Conservation (phyloP, 2,797 vertebrate species). For the Emys orbicularis region DNA sequence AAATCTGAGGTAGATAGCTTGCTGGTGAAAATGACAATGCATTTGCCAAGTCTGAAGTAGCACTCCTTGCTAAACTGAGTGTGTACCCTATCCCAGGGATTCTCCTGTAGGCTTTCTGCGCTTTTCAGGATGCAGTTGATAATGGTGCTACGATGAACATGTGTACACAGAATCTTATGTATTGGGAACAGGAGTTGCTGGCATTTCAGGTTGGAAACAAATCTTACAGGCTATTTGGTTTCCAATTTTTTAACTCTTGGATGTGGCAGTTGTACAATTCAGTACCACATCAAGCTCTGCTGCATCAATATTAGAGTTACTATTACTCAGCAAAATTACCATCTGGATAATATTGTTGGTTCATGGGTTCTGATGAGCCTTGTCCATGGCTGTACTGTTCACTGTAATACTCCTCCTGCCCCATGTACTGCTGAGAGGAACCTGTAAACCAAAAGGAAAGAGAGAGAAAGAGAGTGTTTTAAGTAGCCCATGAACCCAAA, state of each 20-base stretch:
- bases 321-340: conserved; percentile 84
- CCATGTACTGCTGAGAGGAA: conserved; percentile 93
- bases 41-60: neutral
- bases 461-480: conserved; percentile 30
- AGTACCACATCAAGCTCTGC: neutral
- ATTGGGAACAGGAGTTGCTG: neutral
- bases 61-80: neutral
- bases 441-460: conserved; percentile 84
- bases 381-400: conserved; percentile 95
- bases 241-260: neutral
- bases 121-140: neutral
- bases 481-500: neutral
- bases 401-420: conserved; percentile 95
- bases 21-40: neutral
- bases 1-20: neutral
- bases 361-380: conserved; percentile 91
- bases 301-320: neutral
- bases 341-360: conserved; percentile 95
- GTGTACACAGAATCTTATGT: neutral
- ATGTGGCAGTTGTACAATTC: neutral
- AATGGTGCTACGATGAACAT: neutral
- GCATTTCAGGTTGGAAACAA: neutral
- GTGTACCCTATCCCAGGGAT: neutral
- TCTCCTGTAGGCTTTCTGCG: neutral
- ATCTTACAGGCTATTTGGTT: neutral